Percentiles rank a stretch among this genome's conserved stretches.
These are phyloP conservation scores for Onychorhynchus coronatus DNA, from an alignment of 2,113 vertebrate genomes.

Conservation along the genomic window DNA sequence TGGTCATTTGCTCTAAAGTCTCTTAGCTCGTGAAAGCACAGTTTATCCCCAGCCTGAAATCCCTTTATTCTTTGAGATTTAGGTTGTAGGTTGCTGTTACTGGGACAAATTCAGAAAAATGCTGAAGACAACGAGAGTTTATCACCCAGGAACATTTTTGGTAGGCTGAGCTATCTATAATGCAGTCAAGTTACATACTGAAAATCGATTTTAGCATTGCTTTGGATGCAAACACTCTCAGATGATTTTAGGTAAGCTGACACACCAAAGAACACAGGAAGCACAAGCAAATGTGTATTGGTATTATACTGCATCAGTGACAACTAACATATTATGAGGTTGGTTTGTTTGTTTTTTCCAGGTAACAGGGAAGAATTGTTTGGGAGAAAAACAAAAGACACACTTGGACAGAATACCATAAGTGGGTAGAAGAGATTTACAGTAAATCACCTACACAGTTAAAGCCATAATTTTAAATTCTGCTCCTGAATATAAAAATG, in stretches of 20 bases:
- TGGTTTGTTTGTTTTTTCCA: not conserved
- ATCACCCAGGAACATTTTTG: not conserved
- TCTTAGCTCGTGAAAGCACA: not conserved
- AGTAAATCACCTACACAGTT: not conserved
- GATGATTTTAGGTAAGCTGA: not conserved
- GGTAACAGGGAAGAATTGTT: slow-evolving; percentile 13
- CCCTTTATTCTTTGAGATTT: not conserved
- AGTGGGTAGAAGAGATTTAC: slow-evolving; percentile 10
- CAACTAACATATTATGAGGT: not conserved
- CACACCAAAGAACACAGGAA: not conserved
- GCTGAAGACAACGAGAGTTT: not conserved
- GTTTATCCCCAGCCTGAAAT: not conserved
- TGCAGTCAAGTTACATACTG: not conserved
- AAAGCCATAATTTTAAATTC: not conserved
- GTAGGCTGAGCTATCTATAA: not conserved
- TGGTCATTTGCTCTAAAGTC: not conserved
- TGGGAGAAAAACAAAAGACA: not conserved
- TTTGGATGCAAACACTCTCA: not conserved
- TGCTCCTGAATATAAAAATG: slow-evolving; percentile 16
- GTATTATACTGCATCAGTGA: not conserved
- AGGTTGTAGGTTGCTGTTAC: not conserved
- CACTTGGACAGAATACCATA: not conserved
- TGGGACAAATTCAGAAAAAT: not conserved
- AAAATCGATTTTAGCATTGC: not conserved
- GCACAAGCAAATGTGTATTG: not conserved